Evolutionary conservation across 2,113 vertebrate genomes (phyloP).

Genomic region (Pseudopodoces humilis): DNA sequence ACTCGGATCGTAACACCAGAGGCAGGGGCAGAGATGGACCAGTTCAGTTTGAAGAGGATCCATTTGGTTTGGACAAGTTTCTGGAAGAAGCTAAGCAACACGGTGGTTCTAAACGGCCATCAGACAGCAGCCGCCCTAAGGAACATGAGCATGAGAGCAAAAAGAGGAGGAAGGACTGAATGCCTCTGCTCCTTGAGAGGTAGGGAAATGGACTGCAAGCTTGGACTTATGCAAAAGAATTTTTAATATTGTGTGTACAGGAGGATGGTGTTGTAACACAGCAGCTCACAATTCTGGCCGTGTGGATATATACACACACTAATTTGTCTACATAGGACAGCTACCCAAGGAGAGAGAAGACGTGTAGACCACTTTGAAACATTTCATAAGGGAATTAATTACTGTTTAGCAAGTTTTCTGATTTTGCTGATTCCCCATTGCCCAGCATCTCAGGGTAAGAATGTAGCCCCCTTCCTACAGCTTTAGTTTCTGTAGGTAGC

Average conservation of each 20-base stretch:
- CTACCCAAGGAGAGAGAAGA: not conserved
- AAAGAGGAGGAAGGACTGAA: slow-evolving; percentile 96
- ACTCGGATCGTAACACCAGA: slow-evolving; percentile 80
- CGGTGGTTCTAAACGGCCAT: slow-evolving; percentile 92
- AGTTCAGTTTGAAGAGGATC: slow-evolving; percentile 97
- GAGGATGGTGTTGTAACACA: not conserved
- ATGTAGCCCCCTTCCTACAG: slow-evolving; percentile 30
- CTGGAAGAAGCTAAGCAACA: slow-evolving; percentile 99
- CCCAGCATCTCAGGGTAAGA: slow-evolving; percentile 48
- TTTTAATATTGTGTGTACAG: slow-evolving; percentile 11
- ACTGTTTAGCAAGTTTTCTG: not conserved
- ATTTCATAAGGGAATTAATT: slow-evolving; percentile 37
- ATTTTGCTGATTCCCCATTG: slow-evolving; percentile 7
- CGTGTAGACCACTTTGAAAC: slow-evolving; percentile 17
- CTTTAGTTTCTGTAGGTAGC: slow-evolving; percentile 41
- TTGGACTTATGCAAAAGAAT: slow-evolving; percentile 18
- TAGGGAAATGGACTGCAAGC: slow-evolving; percentile 37
- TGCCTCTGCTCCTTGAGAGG: not conserved
- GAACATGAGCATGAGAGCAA: slow-evolving; percentile 96
- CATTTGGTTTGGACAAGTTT: slow-evolving; percentile 98
- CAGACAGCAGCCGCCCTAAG: slow-evolving; percentile 89
- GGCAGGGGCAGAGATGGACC: slow-evolving; percentile 89
- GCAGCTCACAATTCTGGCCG: not conserved
- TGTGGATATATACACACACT: not conserved
- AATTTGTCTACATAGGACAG: not conserved